phyloP scores from a whole-genome alignment of 2,888 invertebrate species.

The Lucinisca nassula region DNA sequence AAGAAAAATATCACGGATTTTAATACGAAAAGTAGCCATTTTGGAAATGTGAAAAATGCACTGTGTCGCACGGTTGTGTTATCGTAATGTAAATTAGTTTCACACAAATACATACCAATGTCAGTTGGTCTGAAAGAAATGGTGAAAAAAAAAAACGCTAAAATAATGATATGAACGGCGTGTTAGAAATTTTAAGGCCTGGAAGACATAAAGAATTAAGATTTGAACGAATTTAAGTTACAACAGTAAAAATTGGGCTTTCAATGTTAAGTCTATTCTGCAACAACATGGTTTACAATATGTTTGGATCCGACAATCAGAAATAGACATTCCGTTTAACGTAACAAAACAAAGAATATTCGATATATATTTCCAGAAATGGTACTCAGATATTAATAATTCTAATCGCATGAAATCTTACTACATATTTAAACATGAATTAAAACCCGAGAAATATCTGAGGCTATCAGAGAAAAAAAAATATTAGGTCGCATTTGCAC shows the following conservation, averaged over 20 bases:
- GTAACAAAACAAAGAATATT: not conserved
- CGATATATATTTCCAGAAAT: not conserved
- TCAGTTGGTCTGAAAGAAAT: too few species aligned
- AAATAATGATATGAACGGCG: too few species aligned
- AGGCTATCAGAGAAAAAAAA: not conserved
- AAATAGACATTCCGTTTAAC: not conserved
- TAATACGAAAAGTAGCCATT: too few species aligned
- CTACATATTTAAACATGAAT: not conserved
- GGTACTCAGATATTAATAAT: not conserved
- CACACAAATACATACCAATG: too few species aligned
- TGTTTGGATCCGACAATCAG: not conserved
- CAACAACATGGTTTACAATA: not conserved
- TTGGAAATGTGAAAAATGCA: too few species aligned
- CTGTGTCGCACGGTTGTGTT: too few species aligned
- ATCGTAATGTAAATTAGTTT: too few species aligned
- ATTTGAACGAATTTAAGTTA: too few species aligned
- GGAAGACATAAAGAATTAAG: too few species aligned
- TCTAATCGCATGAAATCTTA: not conserved
- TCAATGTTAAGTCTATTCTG: not conserved
- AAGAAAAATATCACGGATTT: too few species aligned
- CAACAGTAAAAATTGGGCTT: not conserved
- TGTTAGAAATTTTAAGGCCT: too few species aligned
- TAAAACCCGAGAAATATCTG: conserved; percentile 18
- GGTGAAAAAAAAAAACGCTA: too few species aligned
- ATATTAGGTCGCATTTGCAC: conserved; percentile 4